Evolutionary conservation across 2,113 vertebrate genomes (phyloP), one percentile per base, ranked within the genome.

Genomic region (Egretta garzetta): DNA sequence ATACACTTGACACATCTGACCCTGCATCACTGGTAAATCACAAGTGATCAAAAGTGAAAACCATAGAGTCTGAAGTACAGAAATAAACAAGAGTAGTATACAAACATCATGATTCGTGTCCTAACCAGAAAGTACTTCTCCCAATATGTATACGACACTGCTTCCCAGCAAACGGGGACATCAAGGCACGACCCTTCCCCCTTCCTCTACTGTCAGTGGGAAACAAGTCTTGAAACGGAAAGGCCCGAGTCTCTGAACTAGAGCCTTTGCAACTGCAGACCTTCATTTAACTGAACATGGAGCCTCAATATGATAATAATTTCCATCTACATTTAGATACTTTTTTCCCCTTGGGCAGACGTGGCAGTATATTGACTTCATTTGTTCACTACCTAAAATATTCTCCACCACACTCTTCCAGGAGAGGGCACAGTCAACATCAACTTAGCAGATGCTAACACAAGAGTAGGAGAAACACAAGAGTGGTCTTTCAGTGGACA

Each of bases 91-190:
- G 41, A 68, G 5, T 2, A 73, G 13, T 9, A 75, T n/a, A 90
- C 4, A 23, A 62, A 27, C 26, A 56, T 1, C 18, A 10, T 19
- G 3, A 80, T 76, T 56, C 0, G 0, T 18, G 8, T 10, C 45
- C 63, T 73, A 14, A 70, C 18, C 12, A 76, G 17, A 45, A 58
- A 87, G 28, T 14, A 74, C 2, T 87, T 23, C 17, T 79, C 30
- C 21, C 32, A 67, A 0, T 21, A 43, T 20, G 32, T 27, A 43
- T 5, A 55, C 2, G 2, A 55, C 6, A 33, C 16, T 47, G 43
- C 22, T 62, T 39, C 55, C 50, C 67, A 83, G 18, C 41, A 63
- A 64, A 43, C 0, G 1, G 24, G 17, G n/a, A 35, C 45, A 91
- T 41, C 45, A 75, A 47, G n/a, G 67, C 12, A 43, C 0, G 8